Evolutionary conservation across 2,797 vertebrate genomes (phyloP).

Genomic region (Tiaroga cobitis): DNA sequence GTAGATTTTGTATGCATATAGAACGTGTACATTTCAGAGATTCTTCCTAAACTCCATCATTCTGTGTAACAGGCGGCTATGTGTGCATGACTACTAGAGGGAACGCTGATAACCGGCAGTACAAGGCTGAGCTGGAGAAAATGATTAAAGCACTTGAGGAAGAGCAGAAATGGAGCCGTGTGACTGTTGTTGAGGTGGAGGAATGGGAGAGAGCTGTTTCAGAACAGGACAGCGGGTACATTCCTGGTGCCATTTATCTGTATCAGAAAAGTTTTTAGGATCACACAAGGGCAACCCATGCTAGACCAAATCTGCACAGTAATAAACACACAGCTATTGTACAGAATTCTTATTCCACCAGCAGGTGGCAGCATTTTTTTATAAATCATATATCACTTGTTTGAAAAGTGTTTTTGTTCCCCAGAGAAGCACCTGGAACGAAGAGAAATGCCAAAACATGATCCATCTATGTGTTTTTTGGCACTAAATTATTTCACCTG

Average conservation of each 20-base stretch:
- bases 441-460: neutral
- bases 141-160: slow-evolving; percentile 76
- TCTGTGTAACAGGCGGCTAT: slow-evolving; percentile 80
- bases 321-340: neutral
- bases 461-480: slow-evolving; percentile 14
- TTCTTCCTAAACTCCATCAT: neutral
- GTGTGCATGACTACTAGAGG: slow-evolving; percentile 89
- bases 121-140: slow-evolving; percentile 79
- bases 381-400: neutral
- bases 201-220: slow-evolving; percentile 85
- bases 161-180: slow-evolving; percentile 75
- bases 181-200: slow-evolving; percentile 75
- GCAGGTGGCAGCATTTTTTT: slow-evolving; percentile 27
- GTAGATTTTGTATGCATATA: neutral
- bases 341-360: neutral
- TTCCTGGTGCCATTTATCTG: slow-evolving; percentile 81
- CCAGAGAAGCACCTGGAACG: neutral
- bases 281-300: neutral
- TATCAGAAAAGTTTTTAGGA: slow-evolving; percentile 69
- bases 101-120: slow-evolving; percentile 79
- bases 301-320: neutral
- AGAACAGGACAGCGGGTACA: slow-evolving; percentile 77
- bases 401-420: neutral
- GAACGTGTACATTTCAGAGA: neutral
- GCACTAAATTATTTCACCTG: neutral